These are phyloP conservation scores for Eupeodes luniger DNA, from an alignment of 2,888 invertebrate species.

Conservation along the genomic window DNA sequence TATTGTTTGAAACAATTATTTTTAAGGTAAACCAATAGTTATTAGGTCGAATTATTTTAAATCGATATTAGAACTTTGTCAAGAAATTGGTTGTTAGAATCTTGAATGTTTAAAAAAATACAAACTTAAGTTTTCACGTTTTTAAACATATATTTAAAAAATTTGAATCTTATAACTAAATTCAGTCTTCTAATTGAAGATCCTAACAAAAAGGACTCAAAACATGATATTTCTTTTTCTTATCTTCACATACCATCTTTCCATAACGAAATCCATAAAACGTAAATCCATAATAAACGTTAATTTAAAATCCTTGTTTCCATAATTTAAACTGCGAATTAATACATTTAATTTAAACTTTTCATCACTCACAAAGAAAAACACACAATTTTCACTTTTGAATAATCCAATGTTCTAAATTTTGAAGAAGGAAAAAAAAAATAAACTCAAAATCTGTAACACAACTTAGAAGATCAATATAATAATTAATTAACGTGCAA, in stretches of 20 bases:
- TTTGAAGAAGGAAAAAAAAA: not conserved
- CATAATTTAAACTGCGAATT: not conserved
- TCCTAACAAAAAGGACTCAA: no score
- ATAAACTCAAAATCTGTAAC: not conserved
- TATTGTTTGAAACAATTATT: no score
- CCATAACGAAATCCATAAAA: slow-evolving; percentile 69
- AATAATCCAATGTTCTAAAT: not conserved
- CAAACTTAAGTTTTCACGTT: no score
- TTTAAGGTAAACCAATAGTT: no score
- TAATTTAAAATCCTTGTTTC: not conserved
- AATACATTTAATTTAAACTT: not conserved
- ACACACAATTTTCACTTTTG: not conserved
- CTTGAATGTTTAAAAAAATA: no score
- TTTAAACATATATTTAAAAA: no score
- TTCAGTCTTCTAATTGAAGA: no score
- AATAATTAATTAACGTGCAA: slow-evolving; percentile 47
- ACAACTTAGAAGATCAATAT: not conserved
- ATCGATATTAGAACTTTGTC: no score
- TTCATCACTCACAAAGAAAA: not conserved
- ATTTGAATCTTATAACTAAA: no score
- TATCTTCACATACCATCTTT: slow-evolving; percentile 60
- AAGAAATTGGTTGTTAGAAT: no score
- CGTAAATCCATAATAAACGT: slow-evolving; percentile 64
- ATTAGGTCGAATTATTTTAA: no score
- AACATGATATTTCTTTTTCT: no score